Conservation (phyloP, 2,797 vertebrate species). For the Typhlichthys subterraneus region DNA sequence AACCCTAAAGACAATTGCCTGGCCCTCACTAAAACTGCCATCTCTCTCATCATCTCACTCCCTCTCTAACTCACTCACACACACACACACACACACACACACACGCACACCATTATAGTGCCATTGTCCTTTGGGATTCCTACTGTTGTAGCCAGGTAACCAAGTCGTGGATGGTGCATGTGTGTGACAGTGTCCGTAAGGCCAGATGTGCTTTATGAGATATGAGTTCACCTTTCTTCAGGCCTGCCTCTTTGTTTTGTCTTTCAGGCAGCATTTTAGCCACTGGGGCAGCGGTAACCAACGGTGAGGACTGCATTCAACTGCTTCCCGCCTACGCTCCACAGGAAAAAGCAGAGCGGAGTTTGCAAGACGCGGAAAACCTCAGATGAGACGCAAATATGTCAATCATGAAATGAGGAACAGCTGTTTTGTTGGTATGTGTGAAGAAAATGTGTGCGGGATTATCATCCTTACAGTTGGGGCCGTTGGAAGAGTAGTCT, state of each 20-base stretch:
- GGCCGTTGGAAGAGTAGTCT: too few species aligned
- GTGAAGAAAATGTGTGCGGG: not conserved
- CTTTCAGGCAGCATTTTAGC: slow-evolving; percentile 29
- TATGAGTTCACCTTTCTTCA: slow-evolving; percentile 32
- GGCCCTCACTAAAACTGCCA: slow-evolving; percentile 24
- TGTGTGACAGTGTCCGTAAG: slow-evolving; percentile 24
- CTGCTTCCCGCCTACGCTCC: not conserved
- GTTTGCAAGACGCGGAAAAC: not conserved
- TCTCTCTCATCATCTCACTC: slow-evolving; percentile 4
- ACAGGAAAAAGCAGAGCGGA: slow-evolving; percentile 4
- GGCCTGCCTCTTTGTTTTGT: slow-evolving; percentile 12
- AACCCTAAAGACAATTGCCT: slow-evolving; percentile 48
- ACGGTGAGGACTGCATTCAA: slow-evolving; percentile 7
- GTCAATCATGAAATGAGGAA: not conserved
- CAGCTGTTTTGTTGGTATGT: not conserved
- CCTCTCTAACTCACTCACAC: not conserved
- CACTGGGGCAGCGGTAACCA: slow-evolving; percentile 18
- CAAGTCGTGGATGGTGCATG: not conserved
- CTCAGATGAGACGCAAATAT: not conserved
- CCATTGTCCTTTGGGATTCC: slow-evolving; percentile 58
- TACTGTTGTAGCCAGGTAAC: slow-evolving; percentile 42
- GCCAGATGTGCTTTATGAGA: slow-evolving; percentile 52
- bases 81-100: not conserved
- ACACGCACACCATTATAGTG: not conserved
- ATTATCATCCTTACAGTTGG: not conserved